Conservation (phyloP, 1,140 invertebrate genomes). For the Conus betulinus region DNA sequence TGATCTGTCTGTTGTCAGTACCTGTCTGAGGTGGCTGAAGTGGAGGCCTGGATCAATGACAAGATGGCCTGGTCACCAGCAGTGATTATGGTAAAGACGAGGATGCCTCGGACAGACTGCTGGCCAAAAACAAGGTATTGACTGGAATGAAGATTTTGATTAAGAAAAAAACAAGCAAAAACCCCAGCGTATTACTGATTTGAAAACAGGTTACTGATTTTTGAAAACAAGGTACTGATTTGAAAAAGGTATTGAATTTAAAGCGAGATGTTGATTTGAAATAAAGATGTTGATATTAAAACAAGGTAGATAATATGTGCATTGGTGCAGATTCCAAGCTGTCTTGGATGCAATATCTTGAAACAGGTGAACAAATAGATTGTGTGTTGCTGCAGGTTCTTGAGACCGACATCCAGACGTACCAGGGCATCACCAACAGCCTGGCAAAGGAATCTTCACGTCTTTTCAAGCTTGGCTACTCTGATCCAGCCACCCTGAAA, state of each 20-base stretch:
- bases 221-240: too few relatives aligned
- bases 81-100: constrained; percentile 99
- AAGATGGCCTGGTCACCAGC: constrained; percentile 97
- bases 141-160: too few relatives aligned
- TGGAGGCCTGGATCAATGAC: constrained; percentile 99
- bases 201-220: too few relatives aligned
- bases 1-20: constrained; percentile 82
- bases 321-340: too few relatives aligned
- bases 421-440: constrained; percentile 92
- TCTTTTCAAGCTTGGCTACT: constrained; percentile 83
- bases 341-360: too few relatives aligned
- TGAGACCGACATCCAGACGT: constrained; percentile 94
- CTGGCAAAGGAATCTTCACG: constrained; percentile 90
- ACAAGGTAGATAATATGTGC: too few relatives aligned
- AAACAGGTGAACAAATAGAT: too few relatives aligned
- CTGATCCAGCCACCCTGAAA: constrained; percentile 87
- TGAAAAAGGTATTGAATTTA: too few relatives aligned
- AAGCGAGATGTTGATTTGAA: too few relatives aligned
- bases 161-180: too few relatives aligned
- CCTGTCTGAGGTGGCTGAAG: constrained; percentile 99
- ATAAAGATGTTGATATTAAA: too few relatives aligned
- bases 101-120: constrained; percentile 95
- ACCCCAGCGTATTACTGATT: too few relatives aligned
- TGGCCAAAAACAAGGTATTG: constrained; percentile 97
- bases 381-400: constrained; percentile 81